These are phyloP conservation scores for Sphecodes monilicornis DNA, from an alignment of 2,888 invertebrate species.

Conservation along the genomic window DNA sequence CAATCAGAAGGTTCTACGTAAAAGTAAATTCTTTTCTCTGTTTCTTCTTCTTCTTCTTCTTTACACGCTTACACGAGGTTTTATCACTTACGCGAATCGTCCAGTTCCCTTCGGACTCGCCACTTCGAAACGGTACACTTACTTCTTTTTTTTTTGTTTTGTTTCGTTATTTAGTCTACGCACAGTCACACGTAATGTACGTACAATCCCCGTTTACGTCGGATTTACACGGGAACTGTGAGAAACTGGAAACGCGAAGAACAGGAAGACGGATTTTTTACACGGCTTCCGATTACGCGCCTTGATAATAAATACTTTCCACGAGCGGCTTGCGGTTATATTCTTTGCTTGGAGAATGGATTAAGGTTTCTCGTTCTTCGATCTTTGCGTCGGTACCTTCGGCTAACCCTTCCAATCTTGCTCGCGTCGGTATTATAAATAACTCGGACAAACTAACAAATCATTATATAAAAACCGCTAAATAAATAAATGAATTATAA, in stretches of 20 bases:
- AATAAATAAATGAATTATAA: not conserved
- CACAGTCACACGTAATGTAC: constrained; percentile 33
- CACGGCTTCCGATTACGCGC: constrained; percentile 28
- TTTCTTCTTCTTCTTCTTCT: not conserved
- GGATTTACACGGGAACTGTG: constrained; percentile 53
- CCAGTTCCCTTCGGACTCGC: constrained; percentile 71
- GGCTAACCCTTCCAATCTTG: not conserved
- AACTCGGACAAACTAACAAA: too few relatives aligned
- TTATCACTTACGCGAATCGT: constrained; percentile 64
- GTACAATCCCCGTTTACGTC: constrained; percentile 21
- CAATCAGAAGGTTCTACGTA: constrained; percentile 69
- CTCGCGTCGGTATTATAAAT: not conserved
- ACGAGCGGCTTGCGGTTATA: not conserved
- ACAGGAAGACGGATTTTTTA: constrained; percentile 67
- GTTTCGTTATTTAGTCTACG: constrained; percentile 35
- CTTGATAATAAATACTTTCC: not conserved
- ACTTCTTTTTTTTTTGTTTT: not conserved
- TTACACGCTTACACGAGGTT: constrained; percentile 57
- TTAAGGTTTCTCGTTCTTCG: not conserved
- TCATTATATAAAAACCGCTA: too few relatives aligned
- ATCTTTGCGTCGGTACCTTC: not conserved
- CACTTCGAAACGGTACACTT: constrained; percentile 50
- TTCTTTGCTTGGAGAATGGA: not conserved
- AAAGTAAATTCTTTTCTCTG: constrained; percentile 36
- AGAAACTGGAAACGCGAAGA: constrained; percentile 65